A percentile compares a stretch with the other conserved stretches of the same genome.
Conservation (phyloP, 2,888 invertebrate genomes). For the Brachycybe producta region DNA sequence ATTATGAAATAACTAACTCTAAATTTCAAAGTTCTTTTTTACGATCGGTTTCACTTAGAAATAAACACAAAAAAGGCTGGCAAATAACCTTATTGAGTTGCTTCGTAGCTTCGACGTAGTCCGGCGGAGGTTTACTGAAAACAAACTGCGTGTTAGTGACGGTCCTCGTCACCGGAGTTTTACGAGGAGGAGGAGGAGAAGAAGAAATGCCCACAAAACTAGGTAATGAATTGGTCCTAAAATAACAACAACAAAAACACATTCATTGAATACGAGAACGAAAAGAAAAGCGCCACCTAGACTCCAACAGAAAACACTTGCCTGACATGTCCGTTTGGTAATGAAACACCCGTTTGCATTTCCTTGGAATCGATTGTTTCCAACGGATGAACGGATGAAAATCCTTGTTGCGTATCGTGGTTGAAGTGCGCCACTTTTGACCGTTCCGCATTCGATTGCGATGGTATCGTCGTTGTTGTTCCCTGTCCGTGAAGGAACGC, state of each 20-base stretch:
- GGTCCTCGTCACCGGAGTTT: conserved; percentile 15
- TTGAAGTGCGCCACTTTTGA: too few species aligned
- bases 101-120: conserved; percentile 57
- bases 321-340: conserved; percentile 23
- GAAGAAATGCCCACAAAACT: conserved; percentile 38
- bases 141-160: conserved; percentile 24
- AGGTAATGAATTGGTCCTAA: conserved; percentile 44
- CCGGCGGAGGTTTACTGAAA: conserved; percentile 45
- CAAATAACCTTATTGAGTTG: conserved; percentile 39
- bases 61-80: too few species aligned
- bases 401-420: too few species aligned
- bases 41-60: too few species aligned
- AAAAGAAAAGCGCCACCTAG: not conserved
- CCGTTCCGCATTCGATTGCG: not conserved
- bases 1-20: too few species aligned
- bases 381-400: too few species aligned
- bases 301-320: too few species aligned
- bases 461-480: conserved; percentile 11
- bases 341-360: conserved; percentile 20
- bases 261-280: not conserved
- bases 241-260: conserved; percentile 9
- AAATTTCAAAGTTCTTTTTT: too few species aligned
- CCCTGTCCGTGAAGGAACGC: conserved; percentile 24
- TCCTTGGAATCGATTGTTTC: too few species aligned
- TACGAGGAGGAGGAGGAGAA: conserved; percentile 8